Evolutionary conservation across 2,113 vertebrate genomes (phyloP).

Genomic region (Hypomesus transpacificus): DNA sequence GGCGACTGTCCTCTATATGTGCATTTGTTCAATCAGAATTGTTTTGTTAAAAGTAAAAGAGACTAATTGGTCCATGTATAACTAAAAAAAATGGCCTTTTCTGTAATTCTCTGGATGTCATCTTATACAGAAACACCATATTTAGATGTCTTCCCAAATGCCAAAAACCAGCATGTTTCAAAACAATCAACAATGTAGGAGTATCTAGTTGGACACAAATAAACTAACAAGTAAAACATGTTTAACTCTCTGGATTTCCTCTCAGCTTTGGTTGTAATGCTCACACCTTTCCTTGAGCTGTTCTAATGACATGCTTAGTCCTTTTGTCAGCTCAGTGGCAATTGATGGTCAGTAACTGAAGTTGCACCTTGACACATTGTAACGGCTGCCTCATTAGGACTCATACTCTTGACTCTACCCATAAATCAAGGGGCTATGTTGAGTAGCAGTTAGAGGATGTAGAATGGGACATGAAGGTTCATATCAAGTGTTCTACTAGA

Average conservation of each 20-base stretch:
- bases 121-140: no score
- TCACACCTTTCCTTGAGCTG: conserved; percentile 60
- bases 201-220: conserved; percentile 37
- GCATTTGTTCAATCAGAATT: no score
- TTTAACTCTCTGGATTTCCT: conserved; percentile 54
- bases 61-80: no score
- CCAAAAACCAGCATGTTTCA: no score
- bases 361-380: conserved; percentile 64
- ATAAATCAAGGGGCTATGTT: neutral
- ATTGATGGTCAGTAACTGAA: conserved; percentile 60
- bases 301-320: conserved; percentile 58
- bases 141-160: no score
- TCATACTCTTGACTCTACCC: conserved; percentile 10
- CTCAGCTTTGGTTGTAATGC: conserved; percentile 59
- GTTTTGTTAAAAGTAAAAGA: no score
- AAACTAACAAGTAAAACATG: conserved; percentile 71
- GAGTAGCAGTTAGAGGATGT: conserved; percentile 1
- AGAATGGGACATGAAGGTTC: conserved; percentile 17
- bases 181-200: no score
- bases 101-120: no score
- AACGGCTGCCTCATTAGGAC: conserved; percentile 52
- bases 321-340: conserved; percentile 62
- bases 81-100: no score
- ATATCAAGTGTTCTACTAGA: neutral
- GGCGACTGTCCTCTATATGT: no score